Conservation (phyloP, 2,888 invertebrate genomes). For the Heliconius aoede region DNA sequence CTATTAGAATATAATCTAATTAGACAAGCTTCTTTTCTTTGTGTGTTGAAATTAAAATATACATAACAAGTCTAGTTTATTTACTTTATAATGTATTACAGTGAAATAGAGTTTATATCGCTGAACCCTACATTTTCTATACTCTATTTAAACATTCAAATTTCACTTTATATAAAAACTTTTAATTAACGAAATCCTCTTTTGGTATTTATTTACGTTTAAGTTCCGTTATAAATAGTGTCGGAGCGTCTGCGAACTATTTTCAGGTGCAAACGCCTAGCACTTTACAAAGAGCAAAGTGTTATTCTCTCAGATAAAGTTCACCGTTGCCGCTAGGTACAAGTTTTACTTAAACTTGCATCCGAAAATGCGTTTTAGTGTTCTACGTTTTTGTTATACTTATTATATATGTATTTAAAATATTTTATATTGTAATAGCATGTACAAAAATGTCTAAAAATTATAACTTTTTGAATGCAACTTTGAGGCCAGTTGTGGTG, state of each 20-base stretch:
- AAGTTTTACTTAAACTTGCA: constrained; percentile 39
- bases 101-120: no score
- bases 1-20: no score
- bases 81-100: no score
- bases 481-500: no score
- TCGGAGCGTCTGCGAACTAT: constrained; percentile 26
- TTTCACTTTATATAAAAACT: constrained; percentile 10
- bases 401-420: background rate
- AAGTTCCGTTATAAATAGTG: constrained; percentile 29
- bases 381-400: constrained; percentile 25
- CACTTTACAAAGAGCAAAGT: constrained; percentile 53
- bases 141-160: background rate
- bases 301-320: constrained; percentile 49
- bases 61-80: background rate
- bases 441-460: no score
- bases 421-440: background rate
- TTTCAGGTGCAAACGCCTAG: constrained; percentile 49
- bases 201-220: constrained; percentile 25
- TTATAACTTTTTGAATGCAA: no score
- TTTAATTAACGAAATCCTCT: constrained; percentile 26
- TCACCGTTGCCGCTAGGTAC: constrained; percentile 48
- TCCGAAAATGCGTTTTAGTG: constrained; percentile 32
- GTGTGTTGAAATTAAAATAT: background rate
- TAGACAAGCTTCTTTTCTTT: no score
- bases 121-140: background rate